A percentile compares a stretch with the other conserved stretches of the same genome.
phyloP scores from a whole-genome alignment of 1,140 invertebrate genomes.

The Tribolium castaneum region DNA sequence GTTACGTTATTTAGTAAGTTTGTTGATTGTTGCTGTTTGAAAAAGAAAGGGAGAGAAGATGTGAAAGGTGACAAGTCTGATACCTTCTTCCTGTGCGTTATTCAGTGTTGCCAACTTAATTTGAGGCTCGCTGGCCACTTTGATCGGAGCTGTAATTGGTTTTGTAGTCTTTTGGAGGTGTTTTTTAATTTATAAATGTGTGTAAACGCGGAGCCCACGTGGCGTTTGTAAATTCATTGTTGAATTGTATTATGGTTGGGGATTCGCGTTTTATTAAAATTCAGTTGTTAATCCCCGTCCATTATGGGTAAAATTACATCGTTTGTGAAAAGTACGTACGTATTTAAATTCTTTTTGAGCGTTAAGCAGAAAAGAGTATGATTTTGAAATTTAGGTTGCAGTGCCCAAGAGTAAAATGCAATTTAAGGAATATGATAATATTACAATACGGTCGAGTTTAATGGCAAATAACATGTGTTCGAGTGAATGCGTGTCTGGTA shows the following conservation, averaged over 20 bases:
- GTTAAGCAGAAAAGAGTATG: constrained; percentile 7
- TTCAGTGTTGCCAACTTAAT: no score
- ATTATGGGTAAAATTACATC: not conserved
- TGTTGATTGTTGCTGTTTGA: no score
- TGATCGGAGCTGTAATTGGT: no score
- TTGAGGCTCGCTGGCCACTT: no score
- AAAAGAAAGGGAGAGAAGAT: no score
- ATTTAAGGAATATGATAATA: constrained; percentile 35
- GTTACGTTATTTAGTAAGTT: no score
- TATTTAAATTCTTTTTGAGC: constrained; percentile 5
- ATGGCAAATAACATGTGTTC: constrained; percentile 39
- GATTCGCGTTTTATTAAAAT: not conserved
- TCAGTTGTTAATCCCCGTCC: not conserved
- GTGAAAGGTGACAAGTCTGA: no score
- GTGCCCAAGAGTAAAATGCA: constrained; percentile 24
- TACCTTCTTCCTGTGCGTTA: no score
- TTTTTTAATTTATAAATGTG: no score
- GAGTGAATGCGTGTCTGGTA: constrained; percentile 28
- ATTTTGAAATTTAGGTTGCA: constrained; percentile 36
- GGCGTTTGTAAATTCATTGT: not conserved
- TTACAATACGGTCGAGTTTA: constrained; percentile 24
- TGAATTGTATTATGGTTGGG: not conserved
- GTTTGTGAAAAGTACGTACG: not conserved
- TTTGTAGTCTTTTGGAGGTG: no score
- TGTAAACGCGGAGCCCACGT: no score